Base-by-base conservation (phyloP, 2,797 vertebrate species). In the Parauchenoglanis punctatus region DNA sequence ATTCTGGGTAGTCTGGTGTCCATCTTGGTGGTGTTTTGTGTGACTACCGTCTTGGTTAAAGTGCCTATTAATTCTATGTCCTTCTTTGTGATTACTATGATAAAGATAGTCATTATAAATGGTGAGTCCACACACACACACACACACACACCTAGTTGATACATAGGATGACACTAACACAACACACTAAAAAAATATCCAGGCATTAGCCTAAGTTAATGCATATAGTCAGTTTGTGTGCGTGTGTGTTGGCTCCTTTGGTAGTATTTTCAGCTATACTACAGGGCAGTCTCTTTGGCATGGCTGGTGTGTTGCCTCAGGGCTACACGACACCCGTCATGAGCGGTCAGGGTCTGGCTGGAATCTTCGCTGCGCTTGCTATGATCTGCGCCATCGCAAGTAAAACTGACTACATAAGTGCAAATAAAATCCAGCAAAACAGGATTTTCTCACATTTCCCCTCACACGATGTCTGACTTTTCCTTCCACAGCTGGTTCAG, bases 321-420 rank as follows among this genome's bases (percentile, higher is more conserved):
- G 95, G 92, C 40, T 98, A 98, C 94, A 98, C 95, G 0, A 93
- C 97, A 0, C 95, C 97, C 87, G 97, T 98, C 92, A 98, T 99
- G 98, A 98, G 97, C 0, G 97, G 98, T 59, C 98, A 99, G 92
- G 97, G 97, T 11, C 93, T 98, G 80, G 97, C 97, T 0, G 98
- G 98, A 86, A 96, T 95, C 72, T 98, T 99, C 0, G 96, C 98
- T 0, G 96, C 97, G 0, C 77, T 97, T 73, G 95, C 97, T 0
- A 97, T 98, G 97, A 98, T 99, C 91, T 92, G 95, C 84, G 96
- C 97, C 90, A 96, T 97, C 25, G 90, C 97, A 81, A 96, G 98
- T 98, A 88, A 97, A 97, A 58, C 44, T 54, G 2, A 49, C 46
- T 68, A 54, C 11, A 18, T n/a, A 2, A 6, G 3, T 7, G 49